Evolutionary conservation across 2,888 invertebrate genomes (phyloP), one percentile per base, ranked within the genome.

Genomic region (Caenorhabditis angaria): DNA sequence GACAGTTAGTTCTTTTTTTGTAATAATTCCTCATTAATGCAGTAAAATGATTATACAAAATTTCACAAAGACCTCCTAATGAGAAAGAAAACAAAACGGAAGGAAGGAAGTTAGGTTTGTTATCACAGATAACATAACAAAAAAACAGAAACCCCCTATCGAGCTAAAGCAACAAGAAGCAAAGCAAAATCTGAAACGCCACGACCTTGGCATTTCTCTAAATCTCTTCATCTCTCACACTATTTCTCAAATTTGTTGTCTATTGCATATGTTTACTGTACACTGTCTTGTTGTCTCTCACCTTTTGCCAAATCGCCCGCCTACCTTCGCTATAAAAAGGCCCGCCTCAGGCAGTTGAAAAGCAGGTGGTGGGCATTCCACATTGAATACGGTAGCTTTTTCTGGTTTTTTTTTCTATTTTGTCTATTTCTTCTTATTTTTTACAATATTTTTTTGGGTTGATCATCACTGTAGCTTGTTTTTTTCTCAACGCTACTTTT

Each of bases 351-450:
- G 67, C 53, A 58, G n/a, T n/a, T n/a, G 65, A 61, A 53, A 66
- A 65, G 67, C 76, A 76, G 76, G 76, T n/a, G n/a, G n/a, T 76
- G 72, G 71, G 76, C 68, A 69, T 66, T 76, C n/a, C 70, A 70
- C 72, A 70, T 76, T 70, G 68, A 66, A 65, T 68, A 53, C 69
- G 55, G 61, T 66, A 71, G 70, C 71, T 71, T 69, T 69, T 71
- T 63, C 55, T 66, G 58, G 27, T 61, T 65, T 64, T 35, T 32
- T 35, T 54, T 48, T 64, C 61, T 64, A 50, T 59, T 50, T 61
- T 60, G 64, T 65, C 35, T 65, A 63, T 63, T 61, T 66, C n/a
- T n/a, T 56, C 20, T 28, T 47, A 8, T 47, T 48, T 28, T 24
- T 50, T 61, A 48, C 41, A 53, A 25, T 57, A 3, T 25, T 57